These are phyloP conservation scores for Aphaenogaster ashmeadi DNA, from an alignment of 1,140 invertebrate genomes.

Conservation along the genomic window DNA sequence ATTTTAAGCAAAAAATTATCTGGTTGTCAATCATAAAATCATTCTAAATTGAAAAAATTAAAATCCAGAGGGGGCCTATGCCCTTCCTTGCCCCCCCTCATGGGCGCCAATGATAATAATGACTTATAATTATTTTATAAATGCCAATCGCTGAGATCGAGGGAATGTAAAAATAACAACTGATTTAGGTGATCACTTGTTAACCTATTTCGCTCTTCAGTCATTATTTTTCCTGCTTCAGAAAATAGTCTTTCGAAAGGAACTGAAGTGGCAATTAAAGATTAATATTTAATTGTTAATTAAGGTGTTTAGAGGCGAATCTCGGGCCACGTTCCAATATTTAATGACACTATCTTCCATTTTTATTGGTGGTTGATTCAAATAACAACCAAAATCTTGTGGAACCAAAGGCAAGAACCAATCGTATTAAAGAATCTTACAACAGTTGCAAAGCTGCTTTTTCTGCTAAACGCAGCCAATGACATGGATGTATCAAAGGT, in stretches of 20 bases:
- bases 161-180: neutral
- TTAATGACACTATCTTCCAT: neutral
- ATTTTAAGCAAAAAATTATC: too few relatives aligned
- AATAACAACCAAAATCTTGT: neutral
- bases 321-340: neutral
- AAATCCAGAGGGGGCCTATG: too few relatives aligned
- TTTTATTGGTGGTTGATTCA: slow-evolving; percentile 17
- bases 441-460: too few relatives aligned
- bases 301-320: slow-evolving; percentile 5
- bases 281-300: slow-evolving; percentile 3
- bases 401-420: too few relatives aligned
- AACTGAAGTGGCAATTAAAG: slow-evolving; percentile 16
- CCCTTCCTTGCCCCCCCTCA: too few relatives aligned
- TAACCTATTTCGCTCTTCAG: neutral
- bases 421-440: too few relatives aligned
- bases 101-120: too few relatives aligned
- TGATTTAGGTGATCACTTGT: slow-evolving; percentile 20
- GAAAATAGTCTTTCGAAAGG: slow-evolving; percentile 16
- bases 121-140: too few relatives aligned
- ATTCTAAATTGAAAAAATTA: too few relatives aligned
- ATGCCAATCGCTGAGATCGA: neutral
- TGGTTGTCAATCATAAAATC: too few relatives aligned
- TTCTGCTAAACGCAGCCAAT: too few relatives aligned
- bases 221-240: neutral
- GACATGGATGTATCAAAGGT: too few relatives aligned